phyloP scores from a whole-genome alignment of 2,888 invertebrate species.

The Yponomeuta sedellus region DNA sequence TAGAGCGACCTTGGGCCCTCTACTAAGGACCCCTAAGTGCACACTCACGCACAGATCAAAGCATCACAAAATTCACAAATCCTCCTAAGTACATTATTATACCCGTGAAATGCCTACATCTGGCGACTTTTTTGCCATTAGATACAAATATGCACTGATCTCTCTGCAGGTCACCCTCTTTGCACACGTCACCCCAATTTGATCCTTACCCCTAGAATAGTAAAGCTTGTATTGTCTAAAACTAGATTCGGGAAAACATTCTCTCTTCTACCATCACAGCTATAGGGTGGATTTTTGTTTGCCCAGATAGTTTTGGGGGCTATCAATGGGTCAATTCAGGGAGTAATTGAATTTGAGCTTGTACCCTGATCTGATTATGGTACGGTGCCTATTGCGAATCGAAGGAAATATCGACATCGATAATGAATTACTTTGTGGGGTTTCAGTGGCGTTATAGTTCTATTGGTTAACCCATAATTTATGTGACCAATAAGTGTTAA shows the following conservation, averaged over 20 bases:
- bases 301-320: slow-evolving; percentile 21
- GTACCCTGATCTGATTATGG: slow-evolving; percentile 64
- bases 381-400: slow-evolving; percentile 17
- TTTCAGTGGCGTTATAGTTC: no score
- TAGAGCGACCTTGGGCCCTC: background rate
- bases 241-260: slow-evolving; percentile 17
- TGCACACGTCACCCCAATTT: slow-evolving; percentile 20
- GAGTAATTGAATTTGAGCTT: slow-evolving; percentile 70
- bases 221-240: slow-evolving; percentile 11
- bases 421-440: no score
- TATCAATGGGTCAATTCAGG: slow-evolving; percentile 54
- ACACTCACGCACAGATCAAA: slow-evolving; percentile 54
- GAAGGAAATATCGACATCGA: no score
- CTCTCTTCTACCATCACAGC: slow-evolving; percentile 18
- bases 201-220: slow-evolving; percentile 18
- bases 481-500: no score
- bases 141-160: slow-evolving; percentile 71
- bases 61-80: slow-evolving; percentile 67
- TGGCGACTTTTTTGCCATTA: slow-evolving; percentile 73
- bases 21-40: slow-evolving; percentile 3
- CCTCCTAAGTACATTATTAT: slow-evolving; percentile 72
- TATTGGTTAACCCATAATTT: no score
- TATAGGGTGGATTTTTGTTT: slow-evolving; percentile 12
- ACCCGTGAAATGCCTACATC: slow-evolving; percentile 74
- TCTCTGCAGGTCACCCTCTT: slow-evolving; percentile 42